These are phyloP conservation scores for Callipepla squamata DNA, from an alignment of 2,113 vertebrate genomes.

Conservation along the genomic window DNA sequence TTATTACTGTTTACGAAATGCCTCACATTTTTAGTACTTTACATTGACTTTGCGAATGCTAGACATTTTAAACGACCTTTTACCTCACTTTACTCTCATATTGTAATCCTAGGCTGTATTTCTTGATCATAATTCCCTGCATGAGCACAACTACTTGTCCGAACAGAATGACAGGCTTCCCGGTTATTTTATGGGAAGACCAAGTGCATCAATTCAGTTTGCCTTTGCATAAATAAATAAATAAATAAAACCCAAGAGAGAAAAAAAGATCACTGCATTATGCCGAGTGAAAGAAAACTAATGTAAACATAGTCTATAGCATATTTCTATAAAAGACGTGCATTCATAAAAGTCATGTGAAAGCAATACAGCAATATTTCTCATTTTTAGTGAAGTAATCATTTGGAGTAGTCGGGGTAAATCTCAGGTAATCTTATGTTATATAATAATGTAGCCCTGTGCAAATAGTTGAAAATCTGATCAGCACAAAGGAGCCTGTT, in stretches of 20 bases:
- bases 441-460: background rate
- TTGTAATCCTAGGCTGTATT: background rate
- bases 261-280: background rate
- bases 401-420: background rate
- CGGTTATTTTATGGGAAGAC: background rate
- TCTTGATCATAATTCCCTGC: background rate
- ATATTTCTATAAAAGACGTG: background rate
- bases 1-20: background rate
- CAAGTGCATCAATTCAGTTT: background rate
- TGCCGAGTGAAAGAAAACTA: background rate
- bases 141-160: background rate
- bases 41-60: background rate
- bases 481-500: background rate
- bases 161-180: background rate
- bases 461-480: background rate
- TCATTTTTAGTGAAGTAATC: background rate
- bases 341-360: background rate
- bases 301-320: background rate
- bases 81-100: background rate
- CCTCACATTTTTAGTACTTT: background rate
- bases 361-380: background rate
- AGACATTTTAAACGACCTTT: background rate
- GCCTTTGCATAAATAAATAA: background rate
- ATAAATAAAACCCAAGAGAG: background rate
- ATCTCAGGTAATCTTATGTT: background rate